Evolutionary conservation across 2,113 vertebrate species (phyloP), one percentile per base, ranked within the genome.

Genomic region (Ptilorrhoa leucosticta): DNA sequence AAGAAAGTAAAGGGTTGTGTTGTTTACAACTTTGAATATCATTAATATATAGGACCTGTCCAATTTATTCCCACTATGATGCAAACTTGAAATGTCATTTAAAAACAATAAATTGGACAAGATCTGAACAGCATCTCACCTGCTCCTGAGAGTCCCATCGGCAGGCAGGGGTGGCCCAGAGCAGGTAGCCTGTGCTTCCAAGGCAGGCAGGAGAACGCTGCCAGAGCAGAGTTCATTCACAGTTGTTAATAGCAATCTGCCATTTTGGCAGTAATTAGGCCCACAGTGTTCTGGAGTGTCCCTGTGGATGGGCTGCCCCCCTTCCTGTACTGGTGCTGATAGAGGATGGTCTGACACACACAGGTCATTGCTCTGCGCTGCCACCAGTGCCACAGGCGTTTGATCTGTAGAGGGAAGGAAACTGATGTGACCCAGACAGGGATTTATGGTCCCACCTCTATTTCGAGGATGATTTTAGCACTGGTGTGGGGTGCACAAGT

Each of bases 311-410:
- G 23, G 13, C 31, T 87, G 70, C 22, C 20, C 66, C 12, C 17
- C 2, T 0, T 86, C 63, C 54, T 65, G 48, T 45, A 39, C 18
- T 6, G 2, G 17, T 1, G 2, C 58, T 51, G 21, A 16, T 9
- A 7, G 53, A 60, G 57, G 35, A 13, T 22, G 68, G 16, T 60
- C 24, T 58, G 60, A 73, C 9, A 9, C 30, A 18, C 10, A 5
- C 19, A 63, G n/a, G 20, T 7, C 1, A 0, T 40, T 1, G 4
- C 66, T 44, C 79, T 40, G 28, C 0, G 0, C 56, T 7, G 13
- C 40, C 1, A 2, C 37, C 26, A 11, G 60, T 31, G 21, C 63
- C 37, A 42, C 0, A 1, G 33, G 56, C 15, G 0, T 42, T 69
- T 51, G 40, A 17, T n/a, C 69, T 61, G 1, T 6, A 60, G 78